Evolutionary conservation across 2,888 invertebrate species (phyloP).

Genomic region (Amblyjoppa proteus): DNA sequence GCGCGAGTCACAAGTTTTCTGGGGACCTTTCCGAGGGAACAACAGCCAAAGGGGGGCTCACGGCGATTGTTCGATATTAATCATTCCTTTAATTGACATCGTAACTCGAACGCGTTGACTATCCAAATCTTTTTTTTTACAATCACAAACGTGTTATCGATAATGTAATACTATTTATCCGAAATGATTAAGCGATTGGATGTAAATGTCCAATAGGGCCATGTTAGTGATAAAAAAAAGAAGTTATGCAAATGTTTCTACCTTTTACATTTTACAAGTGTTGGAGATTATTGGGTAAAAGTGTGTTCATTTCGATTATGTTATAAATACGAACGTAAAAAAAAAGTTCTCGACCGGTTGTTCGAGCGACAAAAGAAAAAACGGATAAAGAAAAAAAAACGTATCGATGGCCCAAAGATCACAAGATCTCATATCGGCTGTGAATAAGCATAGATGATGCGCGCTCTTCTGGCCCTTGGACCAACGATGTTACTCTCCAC

Average conservation of each 20-base stretch:
- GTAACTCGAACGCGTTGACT: conserved; percentile 36
- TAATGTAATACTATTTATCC: conserved; percentile 27
- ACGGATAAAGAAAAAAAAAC: conserved; percentile 19
- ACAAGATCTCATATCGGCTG: background rate
- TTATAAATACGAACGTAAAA: conserved; percentile 4
- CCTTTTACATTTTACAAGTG: conserved; percentile 68
- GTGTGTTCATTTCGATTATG: conserved; percentile 16
- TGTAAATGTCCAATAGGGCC: conserved; percentile 44
- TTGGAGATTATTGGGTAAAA: conserved; percentile 49
- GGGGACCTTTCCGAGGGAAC: conserved; percentile 17
- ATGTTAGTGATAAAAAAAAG: conserved; percentile 56
- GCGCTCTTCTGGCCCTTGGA: conserved; percentile 3
- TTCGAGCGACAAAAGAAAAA: conserved; percentile 21
- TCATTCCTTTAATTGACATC: conserved; percentile 60
- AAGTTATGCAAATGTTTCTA: conserved; percentile 61
- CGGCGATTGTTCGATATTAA: conserved; percentile 62
- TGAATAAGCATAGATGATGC: background rate
- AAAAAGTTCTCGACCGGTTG: conserved; percentile 15
- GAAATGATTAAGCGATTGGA: conserved; percentile 46
- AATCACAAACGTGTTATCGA: conserved; percentile 30
- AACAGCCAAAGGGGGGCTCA: conserved; percentile 24
- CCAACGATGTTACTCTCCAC: conserved; percentile 2
- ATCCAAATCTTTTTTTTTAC: conserved; percentile 33
- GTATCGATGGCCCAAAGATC: conserved; percentile 3
- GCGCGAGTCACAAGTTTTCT: conserved; percentile 18